Evolutionary conservation across 2,797 vertebrate genomes (phyloP), one percentile per base, ranked within the genome.

Genomic region (Myotis daubentonii): DNA sequence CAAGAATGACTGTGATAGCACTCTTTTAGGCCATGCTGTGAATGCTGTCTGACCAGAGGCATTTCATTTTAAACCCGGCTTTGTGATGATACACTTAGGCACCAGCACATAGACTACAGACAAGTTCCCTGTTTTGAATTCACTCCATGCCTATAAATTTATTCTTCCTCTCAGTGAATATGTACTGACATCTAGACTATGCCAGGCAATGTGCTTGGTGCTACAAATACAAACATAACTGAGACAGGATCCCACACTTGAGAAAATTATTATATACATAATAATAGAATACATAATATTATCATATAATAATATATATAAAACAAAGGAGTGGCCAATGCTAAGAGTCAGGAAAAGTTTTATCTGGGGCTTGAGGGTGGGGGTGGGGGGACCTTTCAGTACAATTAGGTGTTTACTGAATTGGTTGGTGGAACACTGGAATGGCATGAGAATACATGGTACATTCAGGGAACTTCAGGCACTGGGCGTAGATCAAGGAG

Each of bases 41-140:
- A 66, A n/a, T 23, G 8, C 44, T 55, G 11, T 66, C 65, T 16
- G 38, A 25, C 23, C 3, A 36, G 53, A 83, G 30, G 28, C 28
- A 60, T 78, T 84, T 94, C 22, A 53, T 57, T 68, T 86, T 60
- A 66, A 92, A 85, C 53, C 25, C 28, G 74, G 20, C n/a, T 96
- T 95, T 79, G 66, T 80, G 47, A 19, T 80, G 38, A 57, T 87
- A 76, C 72, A 55, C 47, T 70, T 38, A 95, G 44, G n/a, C 33
- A 25, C 20, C 10, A n/a, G 15, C 19, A 79, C 80, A 47, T 47
- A 78, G 92, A 89, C 5, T 57, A 33, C 1, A 89, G 65, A 76
- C 33, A 75, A 71, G 7, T 28, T 88, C 15, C 8, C 22, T 51
- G 30, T 38, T 71, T 60, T 76, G 2, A 30, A 51, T 71, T 83